Percentiles rank a stretch among this genome's conserved stretches.
These are phyloP conservation scores for Synanthedon andrenaeformis DNA, from an alignment of 2,888 invertebrate genomes.

Conservation along the genomic window DNA sequence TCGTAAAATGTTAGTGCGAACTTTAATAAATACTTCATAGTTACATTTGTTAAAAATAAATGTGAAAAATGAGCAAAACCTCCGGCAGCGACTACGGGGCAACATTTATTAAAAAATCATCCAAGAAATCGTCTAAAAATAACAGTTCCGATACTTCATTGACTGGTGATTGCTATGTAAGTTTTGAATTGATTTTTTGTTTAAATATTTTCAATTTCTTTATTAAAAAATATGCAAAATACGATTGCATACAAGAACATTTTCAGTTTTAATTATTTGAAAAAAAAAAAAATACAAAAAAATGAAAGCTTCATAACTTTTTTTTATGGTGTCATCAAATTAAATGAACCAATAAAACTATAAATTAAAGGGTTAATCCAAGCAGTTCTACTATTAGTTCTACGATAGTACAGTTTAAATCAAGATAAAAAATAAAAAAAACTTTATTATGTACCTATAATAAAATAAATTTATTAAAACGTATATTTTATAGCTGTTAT, in stretches of 20 bases:
- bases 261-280: too few species aligned
- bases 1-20: neutral
- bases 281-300: too few species aligned
- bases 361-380: neutral
- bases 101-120: constrained; percentile 6
- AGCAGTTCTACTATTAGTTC: neutral
- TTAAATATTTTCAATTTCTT: neutral
- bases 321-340: neutral
- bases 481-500: too few species aligned
- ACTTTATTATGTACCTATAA: too few species aligned
- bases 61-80: constrained; percentile 20
- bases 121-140: constrained; percentile 15
- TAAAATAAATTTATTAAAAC: too few species aligned
- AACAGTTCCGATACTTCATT: constrained; percentile 19
- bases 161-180: constrained; percentile 20
- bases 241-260: too few species aligned
- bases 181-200: constrained; percentile 9
- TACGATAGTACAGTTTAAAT: too few species aligned
- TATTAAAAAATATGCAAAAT: too few species aligned
- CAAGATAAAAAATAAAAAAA: too few species aligned
- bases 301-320: too few species aligned
- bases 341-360: neutral
- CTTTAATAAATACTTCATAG: neutral
- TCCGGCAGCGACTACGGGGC: constrained; percentile 15
- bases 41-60: neutral